phyloP scores from a whole-genome alignment of 2,113 vertebrate genomes.

The Uria lomvia region DNA sequence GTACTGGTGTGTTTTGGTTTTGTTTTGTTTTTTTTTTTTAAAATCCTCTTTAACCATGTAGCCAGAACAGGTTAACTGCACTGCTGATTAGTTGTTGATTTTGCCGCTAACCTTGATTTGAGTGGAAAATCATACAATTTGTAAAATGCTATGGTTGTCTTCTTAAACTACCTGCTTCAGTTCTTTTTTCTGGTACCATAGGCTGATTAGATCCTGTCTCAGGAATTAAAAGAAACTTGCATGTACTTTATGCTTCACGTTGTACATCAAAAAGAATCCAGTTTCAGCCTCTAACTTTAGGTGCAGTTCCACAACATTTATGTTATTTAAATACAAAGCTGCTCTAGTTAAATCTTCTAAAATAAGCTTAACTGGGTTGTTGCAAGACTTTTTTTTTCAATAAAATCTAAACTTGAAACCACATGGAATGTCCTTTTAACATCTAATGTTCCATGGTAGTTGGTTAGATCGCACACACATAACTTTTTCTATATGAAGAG shows the following conservation, averaged over 20 bases:
- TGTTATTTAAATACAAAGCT: conserved; percentile 27
- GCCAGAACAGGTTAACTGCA: neutral
- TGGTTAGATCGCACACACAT: neutral
- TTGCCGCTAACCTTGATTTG: neutral
- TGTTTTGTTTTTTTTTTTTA: neutral
- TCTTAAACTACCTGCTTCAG: neutral
- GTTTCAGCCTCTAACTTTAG: neutral
- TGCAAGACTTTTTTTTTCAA: neutral
- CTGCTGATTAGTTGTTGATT: neutral
- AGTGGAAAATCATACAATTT: neutral
- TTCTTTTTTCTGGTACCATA: neutral
- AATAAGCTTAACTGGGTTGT: conserved; percentile 18
- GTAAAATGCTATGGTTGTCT: neutral
- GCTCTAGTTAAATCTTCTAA: conserved; percentile 10
- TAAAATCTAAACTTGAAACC: neutral
- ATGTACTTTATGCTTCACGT: neutral
- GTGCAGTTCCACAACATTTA: neutral
- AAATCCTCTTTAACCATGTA: neutral
- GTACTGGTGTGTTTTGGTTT: neutral
- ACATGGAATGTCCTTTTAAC: neutral
- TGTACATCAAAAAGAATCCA: neutral
- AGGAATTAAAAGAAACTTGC: neutral
- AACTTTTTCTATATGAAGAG: neutral
- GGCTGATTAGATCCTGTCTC: neutral
- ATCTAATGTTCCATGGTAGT: neutral